phyloP scores from a whole-genome alignment of 2,113 vertebrate species.

The Boulengeromyrus knoepffleri region DNA sequence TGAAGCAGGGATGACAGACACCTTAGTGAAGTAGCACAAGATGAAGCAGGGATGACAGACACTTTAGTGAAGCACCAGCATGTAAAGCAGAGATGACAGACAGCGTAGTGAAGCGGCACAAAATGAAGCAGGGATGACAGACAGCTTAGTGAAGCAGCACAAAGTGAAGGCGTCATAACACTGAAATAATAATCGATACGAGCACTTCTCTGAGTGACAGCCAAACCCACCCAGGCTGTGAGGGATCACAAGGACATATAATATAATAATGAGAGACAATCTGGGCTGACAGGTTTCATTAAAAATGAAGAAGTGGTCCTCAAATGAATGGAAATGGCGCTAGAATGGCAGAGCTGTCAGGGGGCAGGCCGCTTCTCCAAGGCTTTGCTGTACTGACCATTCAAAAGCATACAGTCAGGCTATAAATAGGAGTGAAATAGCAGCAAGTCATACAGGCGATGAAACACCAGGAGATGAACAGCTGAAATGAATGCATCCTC shows the following conservation, averaged over 20 bases:
- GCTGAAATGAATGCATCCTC: background rate
- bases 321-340: background rate
- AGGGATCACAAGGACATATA: background rate
- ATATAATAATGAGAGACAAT: conserved; percentile 14
- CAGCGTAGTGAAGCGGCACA: background rate
- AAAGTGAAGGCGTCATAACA: background rate
- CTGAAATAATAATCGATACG: conserved; percentile 9
- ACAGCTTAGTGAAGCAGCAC: background rate
- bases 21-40: background rate
- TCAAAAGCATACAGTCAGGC: background rate
- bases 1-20: background rate
- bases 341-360: background rate
- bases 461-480: background rate
- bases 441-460: background rate
- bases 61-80: background rate
- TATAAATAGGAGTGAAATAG: background rate
- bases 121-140: background rate
- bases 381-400: background rate
- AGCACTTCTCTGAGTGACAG: background rate
- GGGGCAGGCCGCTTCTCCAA: background rate
- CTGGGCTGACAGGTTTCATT: conserved; percentile 13
- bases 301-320: conserved; percentile 9
- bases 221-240: background rate
- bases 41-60: background rate
- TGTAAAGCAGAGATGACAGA: background rate